Evolutionary conservation across 1,140 invertebrate genomes (phyloP).

Genomic region (Brachystomella parvula): DNA sequence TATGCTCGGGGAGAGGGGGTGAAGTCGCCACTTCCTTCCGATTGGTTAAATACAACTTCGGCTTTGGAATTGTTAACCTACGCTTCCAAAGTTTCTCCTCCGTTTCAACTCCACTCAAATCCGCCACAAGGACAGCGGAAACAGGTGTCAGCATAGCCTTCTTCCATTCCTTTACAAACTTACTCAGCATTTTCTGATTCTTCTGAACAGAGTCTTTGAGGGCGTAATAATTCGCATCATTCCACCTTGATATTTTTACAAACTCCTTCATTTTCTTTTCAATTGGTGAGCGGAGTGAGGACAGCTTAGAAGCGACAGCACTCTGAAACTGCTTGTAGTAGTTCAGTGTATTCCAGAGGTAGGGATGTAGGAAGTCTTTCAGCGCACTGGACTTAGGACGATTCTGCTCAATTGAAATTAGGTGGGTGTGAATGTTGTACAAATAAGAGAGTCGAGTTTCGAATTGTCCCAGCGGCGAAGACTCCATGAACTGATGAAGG

Average conservation of each 20-base stretch:
- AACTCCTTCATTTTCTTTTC: slow-evolving; percentile 88
- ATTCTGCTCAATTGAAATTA: slow-evolving; percentile 41
- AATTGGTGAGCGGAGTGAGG: slow-evolving; percentile 62
- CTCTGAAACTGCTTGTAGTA: slow-evolving; percentile 74
- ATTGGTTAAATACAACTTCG: slow-evolving; percentile 7
- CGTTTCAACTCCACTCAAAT: not conserved
- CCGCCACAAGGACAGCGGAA: slow-evolving; percentile 19
- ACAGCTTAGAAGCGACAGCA: slow-evolving; percentile 57
- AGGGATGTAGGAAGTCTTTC: slow-evolving; percentile 52
- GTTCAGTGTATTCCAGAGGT: slow-evolving; percentile 75
- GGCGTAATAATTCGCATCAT: slow-evolving; percentile 90
- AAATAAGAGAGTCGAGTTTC: slow-evolving; percentile 67
- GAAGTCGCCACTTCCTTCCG: slow-evolving; percentile 6
- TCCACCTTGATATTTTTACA: slow-evolving; percentile 93
- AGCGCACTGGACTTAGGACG: slow-evolving; percentile 2
- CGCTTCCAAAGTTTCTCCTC: slow-evolving; percentile 12
- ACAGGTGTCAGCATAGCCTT: slow-evolving; percentile 22
- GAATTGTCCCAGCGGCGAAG: slow-evolving; percentile 75
- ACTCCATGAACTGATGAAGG: slow-evolving; percentile 75
- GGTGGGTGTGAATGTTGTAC: slow-evolving; percentile 66
- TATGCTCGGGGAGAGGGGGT: not conserved
- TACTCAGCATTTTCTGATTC: slow-evolving; percentile 76
- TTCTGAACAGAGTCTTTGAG: slow-evolving; percentile 79
- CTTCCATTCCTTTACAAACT: slow-evolving; percentile 67
- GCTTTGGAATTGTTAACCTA: slow-evolving; percentile 13